Evolutionary conservation across 2,113 vertebrate species (phyloP).

Genomic region (Heterochromis multidens): DNA sequence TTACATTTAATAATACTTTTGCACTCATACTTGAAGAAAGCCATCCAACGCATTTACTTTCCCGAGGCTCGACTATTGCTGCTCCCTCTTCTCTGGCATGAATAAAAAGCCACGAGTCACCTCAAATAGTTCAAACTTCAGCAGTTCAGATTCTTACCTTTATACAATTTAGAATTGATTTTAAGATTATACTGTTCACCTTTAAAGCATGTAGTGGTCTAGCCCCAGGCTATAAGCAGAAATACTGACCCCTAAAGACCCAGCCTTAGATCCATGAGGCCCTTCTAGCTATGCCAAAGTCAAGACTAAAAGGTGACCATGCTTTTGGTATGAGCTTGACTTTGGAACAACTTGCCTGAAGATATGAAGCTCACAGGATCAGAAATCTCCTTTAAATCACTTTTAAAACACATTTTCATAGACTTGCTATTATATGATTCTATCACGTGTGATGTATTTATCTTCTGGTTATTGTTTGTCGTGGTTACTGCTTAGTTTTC

Average conservation of each 20-base stretch:
- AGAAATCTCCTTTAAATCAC: not conserved
- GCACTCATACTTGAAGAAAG: not conserved
- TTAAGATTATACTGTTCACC: no score
- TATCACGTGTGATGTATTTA: no score
- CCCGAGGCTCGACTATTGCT: not conserved
- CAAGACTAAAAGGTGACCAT: not conserved
- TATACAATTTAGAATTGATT: no score
- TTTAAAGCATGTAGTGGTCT: not conserved
- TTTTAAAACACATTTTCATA: not conserved
- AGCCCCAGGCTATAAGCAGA: not conserved
- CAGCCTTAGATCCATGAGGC: not conserved
- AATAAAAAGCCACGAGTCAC: not conserved
- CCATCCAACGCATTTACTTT: not conserved
- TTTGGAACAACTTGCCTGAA: not conserved
- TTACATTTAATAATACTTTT: not conserved
- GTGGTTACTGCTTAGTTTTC: no score
- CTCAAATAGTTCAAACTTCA: not conserved
- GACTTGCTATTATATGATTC: not conserved
- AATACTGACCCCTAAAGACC: not conserved
- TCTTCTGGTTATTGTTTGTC: no score
- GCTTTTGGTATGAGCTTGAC: not conserved
- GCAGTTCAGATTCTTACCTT: not conserved
- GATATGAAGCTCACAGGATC: not conserved
- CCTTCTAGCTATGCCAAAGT: not conserved
- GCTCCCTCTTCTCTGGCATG: not conserved